Conservation (phyloP, 1,140 invertebrate genomes). For the Propsilocerus akamusi region DNA sequence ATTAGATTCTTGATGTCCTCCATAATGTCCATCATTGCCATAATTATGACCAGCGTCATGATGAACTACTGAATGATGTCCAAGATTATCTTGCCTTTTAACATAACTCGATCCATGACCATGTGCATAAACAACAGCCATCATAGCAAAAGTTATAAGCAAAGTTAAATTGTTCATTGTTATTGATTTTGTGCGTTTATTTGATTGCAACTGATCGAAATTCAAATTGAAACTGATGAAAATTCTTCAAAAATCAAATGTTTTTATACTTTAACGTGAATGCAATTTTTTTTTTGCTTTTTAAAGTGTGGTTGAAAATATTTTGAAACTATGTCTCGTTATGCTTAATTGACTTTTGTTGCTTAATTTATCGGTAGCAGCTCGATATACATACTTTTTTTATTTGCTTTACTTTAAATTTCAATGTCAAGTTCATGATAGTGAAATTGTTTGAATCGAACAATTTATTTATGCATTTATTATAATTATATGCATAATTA, state of each 20-base stretch:
- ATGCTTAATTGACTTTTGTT: not conserved
- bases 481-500: too few species aligned
- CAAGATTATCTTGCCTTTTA: not conserved
- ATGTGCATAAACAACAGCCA: not conserved
- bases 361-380: too few species aligned
- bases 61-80: conserved; percentile 2
- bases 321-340: not conserved
- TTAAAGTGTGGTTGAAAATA: not conserved
- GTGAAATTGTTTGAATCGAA: too few species aligned
- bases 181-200: not conserved
- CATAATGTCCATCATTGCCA: conserved; percentile 6
- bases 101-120: not conserved
- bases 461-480: too few species aligned
- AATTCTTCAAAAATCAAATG: too few species aligned
- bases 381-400: too few species aligned
- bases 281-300: not conserved
- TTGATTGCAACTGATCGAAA: not conserved
- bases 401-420: too few species aligned
- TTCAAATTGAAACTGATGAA: not conserved
- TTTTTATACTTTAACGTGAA: not conserved
- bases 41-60: conserved; percentile 3
- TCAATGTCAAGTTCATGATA: too few species aligned
- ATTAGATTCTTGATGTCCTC: not conserved
- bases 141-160: not conserved
- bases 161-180: not conserved